These are phyloP conservation scores for Tetragonula clypearis DNA, from an alignment of 1,140 invertebrate genomes.

Conservation along the genomic window DNA sequence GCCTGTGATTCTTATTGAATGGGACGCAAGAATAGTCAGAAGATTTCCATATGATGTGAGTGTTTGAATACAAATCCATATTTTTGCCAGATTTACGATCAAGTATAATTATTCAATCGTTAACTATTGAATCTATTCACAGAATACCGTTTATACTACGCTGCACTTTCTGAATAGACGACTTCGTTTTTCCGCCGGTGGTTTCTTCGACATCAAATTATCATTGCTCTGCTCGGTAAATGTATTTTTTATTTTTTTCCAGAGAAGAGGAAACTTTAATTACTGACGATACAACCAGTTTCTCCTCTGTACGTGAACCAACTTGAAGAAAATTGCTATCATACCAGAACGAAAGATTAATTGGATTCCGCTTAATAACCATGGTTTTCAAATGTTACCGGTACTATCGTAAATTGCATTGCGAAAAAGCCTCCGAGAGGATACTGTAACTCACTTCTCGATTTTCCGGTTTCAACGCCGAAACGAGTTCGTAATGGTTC, in stretches of 20 bases:
- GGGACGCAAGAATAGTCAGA: constrained; percentile 41
- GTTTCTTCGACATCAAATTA: constrained; percentile 76
- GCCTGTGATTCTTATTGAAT: constrained; percentile 67
- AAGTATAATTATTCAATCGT: neutral
- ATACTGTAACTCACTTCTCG: neutral
- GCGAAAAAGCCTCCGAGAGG: neutral
- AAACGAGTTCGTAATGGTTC: neutral
- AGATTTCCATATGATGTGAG: constrained; percentile 43
- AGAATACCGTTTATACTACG: constrained; percentile 62
- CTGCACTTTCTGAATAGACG: constrained; percentile 73
- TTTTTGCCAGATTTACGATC: too few relatives aligned
- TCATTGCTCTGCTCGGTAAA: constrained; percentile 75
- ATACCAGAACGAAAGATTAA: neutral
- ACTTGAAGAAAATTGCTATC: neutral
- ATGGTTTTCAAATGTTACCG: neutral
- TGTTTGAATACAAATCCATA: neutral
- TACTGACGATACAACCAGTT: neutral
- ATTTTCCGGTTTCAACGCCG: neutral
- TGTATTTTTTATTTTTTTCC: neutral
- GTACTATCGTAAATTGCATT: neutral
- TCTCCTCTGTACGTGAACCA: too few relatives aligned
- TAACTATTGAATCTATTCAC: neutral
- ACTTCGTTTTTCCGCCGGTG: constrained; percentile 75
- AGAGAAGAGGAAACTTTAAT: neutral
- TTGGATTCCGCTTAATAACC: neutral